Evolutionary conservation across 2,797 vertebrate species (phyloP), one percentile per base, ranked within the genome.

Genomic region (Craterocephalus amniculus): DNA sequence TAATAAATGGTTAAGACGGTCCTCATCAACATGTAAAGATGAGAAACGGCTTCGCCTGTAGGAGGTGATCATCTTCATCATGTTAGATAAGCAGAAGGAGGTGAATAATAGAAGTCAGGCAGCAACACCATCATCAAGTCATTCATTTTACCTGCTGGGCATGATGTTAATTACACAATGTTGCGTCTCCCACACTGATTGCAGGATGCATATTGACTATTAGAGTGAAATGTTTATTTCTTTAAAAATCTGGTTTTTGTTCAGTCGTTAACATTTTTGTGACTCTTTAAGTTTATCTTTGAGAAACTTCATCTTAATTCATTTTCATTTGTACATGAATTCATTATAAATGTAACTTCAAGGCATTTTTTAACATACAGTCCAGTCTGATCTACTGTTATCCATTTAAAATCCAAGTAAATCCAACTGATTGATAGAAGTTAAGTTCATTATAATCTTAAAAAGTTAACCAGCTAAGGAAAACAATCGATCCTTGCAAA

Each of bases 41-140:
- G 26, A 58, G 32, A 58, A 56, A 51, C 20, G 61, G 26, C 24
- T 57, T 57, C 0, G n/a, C 27, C 38, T 49, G 58, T 63, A 18
- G 62, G 48, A 67, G 70, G 43, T 63, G 54, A 63, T 52, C 67
- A 58, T 70, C 32, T 59, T 69, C 67, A 70, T 70, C 68, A 70
- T 27, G 45, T 40, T 48, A 63, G 51, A 63, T 24, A 35, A 59
- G 29, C 67, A 48, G 40, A 48, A 40, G 55, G 43, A 72, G 60
- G 56, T 72, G 59, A 62, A 43, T 70, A 56, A 62, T 56, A 62
- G 48, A 63, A 59, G 36, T 27, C 45, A 59, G 35, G 62, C 26
- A 38, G 16, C 10, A 69, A 31, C 24, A 67, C 18, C 26, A 27
- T 56, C 52, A 70, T 70, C 58, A 70, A 56, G 59, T 61, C n/a